Evolutionary conservation across 1,140 invertebrate species (phyloP), one percentile per base, ranked within the genome.

Genomic region (Scaptomyza montana): DNA sequence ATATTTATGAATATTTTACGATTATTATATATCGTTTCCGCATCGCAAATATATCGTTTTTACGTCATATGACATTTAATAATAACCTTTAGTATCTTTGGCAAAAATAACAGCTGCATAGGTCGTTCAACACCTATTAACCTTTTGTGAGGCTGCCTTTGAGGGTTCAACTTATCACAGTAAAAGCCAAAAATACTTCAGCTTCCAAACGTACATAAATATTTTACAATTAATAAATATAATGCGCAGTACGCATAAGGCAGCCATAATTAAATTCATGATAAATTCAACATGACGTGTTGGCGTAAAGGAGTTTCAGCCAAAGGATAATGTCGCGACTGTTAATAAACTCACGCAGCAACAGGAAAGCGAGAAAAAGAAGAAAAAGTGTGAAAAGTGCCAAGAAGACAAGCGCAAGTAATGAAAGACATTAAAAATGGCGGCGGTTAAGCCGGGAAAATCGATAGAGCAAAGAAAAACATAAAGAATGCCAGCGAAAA

Each of bases 391-490:
- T 7, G 30, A 16, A 7, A 33, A 45, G 25, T 30, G 16, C 21
- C 49, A n/a, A 47, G 25, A 45, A 41, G 60, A 55, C 21, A 65
- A 60, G 60, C 70, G 56, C 63, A 70, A 87, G 82, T 87, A 86
- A 86, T 86, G 82, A 86, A 86, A 81, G 74, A 74, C 75, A 86
- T 86, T 86, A 86, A 86, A 87, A 86, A 86, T 81, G 82, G 82
- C 82, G 82, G 50, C 75, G 82, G 67, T 75, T 87, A 69, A 87
- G 66, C 63, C 60, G 47, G 67, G 71, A 86, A 86, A 86, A 86
- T 86, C 81, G 81, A 86, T 86, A 78, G 39, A 47, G 16, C 8
- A 33, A 63, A 56, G 64, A 36, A 36, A 66, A 75, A 12, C 25
- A 25, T 30, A 56, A 70, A 9, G 8, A 55, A 16, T n/a, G 46